These are phyloP conservation scores for Sphecodes monilicornis DNA, from an alignment of 2,888 invertebrate species.

Conservation along the genomic window DNA sequence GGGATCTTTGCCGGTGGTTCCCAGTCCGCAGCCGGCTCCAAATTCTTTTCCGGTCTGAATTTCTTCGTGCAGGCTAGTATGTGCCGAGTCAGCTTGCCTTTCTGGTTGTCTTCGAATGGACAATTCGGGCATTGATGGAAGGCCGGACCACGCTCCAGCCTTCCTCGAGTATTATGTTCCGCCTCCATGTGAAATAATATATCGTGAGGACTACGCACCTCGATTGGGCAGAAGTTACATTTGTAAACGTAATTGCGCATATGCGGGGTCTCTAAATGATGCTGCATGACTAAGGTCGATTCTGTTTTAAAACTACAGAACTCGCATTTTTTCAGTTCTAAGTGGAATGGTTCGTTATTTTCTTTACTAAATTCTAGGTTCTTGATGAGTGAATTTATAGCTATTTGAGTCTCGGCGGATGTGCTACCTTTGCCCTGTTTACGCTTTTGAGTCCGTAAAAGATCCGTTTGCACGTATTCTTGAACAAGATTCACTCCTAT, in stretches of 20 bases:
- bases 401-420: conserved; percentile 89
- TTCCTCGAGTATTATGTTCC: conserved; percentile 93
- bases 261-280: conserved; percentile 96
- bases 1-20: conserved; percentile 97
- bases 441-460: conserved; percentile 93
- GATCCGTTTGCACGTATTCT: conserved; percentile 96
- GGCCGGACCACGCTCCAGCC: conserved; percentile 93
- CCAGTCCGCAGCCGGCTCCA: conserved; percentile 95
- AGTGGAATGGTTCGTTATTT: conserved; percentile 92
- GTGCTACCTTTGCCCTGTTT: conserved; percentile 90
- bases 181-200: conserved; percentile 97
- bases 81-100: conserved; percentile 95
- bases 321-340: conserved; percentile 92
- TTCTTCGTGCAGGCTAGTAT: conserved; percentile 94
- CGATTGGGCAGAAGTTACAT: conserved; percentile 94
- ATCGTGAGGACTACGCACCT: conserved; percentile 93
- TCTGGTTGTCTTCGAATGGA: conserved; percentile 97
- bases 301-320: conserved; percentile 96
- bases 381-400: conserved; percentile 92
- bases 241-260: conserved; percentile 94
- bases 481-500: conserved; percentile 96
- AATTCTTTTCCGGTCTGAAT: conserved; percentile 94
- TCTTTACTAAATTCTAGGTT: conserved; percentile 94
- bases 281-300: conserved; percentile 92
- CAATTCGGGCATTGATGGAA: conserved; percentile 97